phyloP scores from a whole-genome alignment of 2,888 invertebrate species.

The Autographa gamma region DNA sequence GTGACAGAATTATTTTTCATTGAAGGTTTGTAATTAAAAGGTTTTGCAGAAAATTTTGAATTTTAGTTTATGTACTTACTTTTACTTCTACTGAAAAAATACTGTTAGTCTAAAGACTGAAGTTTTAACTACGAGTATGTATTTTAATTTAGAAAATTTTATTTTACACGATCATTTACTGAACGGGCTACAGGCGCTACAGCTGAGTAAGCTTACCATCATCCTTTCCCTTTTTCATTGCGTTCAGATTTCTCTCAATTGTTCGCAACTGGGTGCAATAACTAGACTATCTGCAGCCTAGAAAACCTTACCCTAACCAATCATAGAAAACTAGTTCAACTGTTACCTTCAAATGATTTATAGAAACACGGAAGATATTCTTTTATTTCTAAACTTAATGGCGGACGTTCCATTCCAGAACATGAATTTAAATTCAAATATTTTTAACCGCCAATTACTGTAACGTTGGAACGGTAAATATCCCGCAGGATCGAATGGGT shows the following conservation, averaged over 20 bases:
- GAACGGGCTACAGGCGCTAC: not conserved
- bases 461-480: conserved; percentile 62
- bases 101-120: too few relatives aligned
- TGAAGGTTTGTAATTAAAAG: too few relatives aligned
- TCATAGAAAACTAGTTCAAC: not conserved
- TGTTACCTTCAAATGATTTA: not conserved
- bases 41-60: too few relatives aligned
- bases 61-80: too few relatives aligned
- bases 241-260: conserved; percentile 8
- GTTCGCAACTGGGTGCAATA: not conserved
- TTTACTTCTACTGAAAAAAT: too few relatives aligned
- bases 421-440: conserved; percentile 32
- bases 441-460: conserved; percentile 48
- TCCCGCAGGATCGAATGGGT: conserved; percentile 59
- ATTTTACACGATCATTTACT: not conserved
- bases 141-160: too few relatives aligned
- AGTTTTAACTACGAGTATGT: too few relatives aligned
- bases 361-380: not conserved
- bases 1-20: too few relatives aligned
- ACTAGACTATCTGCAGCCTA: not conserved
- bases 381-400: not conserved
- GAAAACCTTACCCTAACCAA: not conserved
- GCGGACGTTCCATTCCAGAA: not conserved
- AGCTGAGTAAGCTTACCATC: not conserved
- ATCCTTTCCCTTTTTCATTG: conserved; percentile 6